Base-by-base conservation (phyloP, 2,797 vertebrate genomes). In the Gallirallus australis region DNA sequence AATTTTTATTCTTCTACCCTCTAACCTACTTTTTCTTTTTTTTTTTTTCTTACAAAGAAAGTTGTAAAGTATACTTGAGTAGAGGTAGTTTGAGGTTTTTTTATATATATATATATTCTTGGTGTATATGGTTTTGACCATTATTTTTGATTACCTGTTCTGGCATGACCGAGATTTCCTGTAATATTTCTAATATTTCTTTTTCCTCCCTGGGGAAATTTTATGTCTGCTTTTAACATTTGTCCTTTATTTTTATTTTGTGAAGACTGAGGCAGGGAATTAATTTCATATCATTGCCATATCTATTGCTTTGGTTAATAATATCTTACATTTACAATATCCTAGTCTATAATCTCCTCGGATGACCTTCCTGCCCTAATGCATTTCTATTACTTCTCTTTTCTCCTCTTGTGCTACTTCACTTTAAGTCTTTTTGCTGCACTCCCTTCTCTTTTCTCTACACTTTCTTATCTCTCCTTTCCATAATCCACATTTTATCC, bases 131-230 rank as follows among this genome's bases (percentile, higher is more conserved):
- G 63, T 96, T 97, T 96, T 95, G 90, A 77, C 89, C 90, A 96
- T 97, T 97, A 97, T 92, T 97, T 98, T 97, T 98, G 97, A 98
- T 97, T 97, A 97, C 96, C 89, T 96, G 87, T 96, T 97, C 96
- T 96, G 89, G 96, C 82, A 97, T 96, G 94, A 94, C 90, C 0
- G 35, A 96, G 94, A 92, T 97, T 98, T 98, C 97, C 97, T 98
- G 95, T 96, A 97, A 95, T 97, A 97, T 97, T 98, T 98, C 95
- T 94, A 96, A 94, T 96, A 97, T 95, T 97, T 97, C 87, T 97
- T 97, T 85, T 97, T 92, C 91, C 71, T 97, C 98, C 88, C 96
- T 54, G 48, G 96, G 97, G 97, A 98, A 98, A 96, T 90, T 79
- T 96, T 96, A 96, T 94, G 73, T 95, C 94, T 96, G 86, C 82